Base-by-base conservation (phyloP, 2,113 vertebrate species). In the Megaceryle torquata region DNA sequence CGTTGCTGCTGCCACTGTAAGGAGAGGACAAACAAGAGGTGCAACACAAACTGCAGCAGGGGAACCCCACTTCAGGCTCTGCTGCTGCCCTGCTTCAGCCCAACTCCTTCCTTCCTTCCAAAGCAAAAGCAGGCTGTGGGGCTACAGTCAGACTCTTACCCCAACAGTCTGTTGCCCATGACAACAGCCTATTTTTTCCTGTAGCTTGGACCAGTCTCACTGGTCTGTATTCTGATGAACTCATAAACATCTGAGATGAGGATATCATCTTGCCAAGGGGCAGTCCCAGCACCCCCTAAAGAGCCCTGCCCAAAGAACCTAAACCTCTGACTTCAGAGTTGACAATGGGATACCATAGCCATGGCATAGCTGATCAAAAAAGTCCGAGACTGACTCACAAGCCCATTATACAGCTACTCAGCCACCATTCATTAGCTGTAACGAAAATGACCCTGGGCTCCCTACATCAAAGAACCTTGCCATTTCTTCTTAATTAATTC, bases 401-500 rank as follows among this genome's bases (percentile, higher is more conserved):
- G 80, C 35, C 82, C 67, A 92, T 96, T 89, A 93, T 6, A 71
- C 46, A 76, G 57, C 78, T 80, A 41, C 72, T 72, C 74, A 89
- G 82, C 71, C 67, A 91, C 65, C 65, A 85, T 65, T 91, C 92
- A 93, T 93, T 91, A 87, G 64, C 82, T 70, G 33, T 41, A 91
- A 89, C 5, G 1, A 86, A 94, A 89, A 95, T 81, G 44, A 92
- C 61, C 75, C 51, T 19, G 18, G 46, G 71, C 82, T 95, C n/a
- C 59, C 31, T 68, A 50, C 86, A 82, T 91, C 88, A 91, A 85
- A 86, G 77, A 48, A 86, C 48, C 41, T 91, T 59, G 50, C 71
- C 46, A 86, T 87, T 88, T 91, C 86, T 96, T 88, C 82, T 89
- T 85, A 86, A 96, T 93, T 86, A 85, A 93, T 59, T 70, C 70